phyloP scores from a whole-genome alignment of 2,113 vertebrate genomes.

The Ammospiza nelsoni region DNA sequence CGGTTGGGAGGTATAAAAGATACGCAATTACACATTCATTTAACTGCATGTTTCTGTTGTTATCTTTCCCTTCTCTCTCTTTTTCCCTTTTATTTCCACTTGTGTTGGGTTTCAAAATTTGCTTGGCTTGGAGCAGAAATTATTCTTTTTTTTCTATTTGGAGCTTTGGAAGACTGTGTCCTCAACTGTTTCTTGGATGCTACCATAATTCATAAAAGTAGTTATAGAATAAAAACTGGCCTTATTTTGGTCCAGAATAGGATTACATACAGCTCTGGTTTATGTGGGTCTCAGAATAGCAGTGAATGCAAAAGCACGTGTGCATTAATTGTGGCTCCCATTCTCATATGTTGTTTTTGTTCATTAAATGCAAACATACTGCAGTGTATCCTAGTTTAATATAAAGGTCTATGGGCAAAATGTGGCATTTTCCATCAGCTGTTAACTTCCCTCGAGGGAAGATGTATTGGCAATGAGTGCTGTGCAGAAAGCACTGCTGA shows the following conservation, averaged over 20 bases:
- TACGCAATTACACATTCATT: neutral
- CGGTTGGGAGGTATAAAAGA: neutral
- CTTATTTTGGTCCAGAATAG: neutral
- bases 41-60: neutral
- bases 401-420: slow-evolving; percentile 35
- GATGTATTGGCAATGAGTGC: neutral
- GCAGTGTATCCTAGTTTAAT: neutral
- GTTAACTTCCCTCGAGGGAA: neutral
- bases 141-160: neutral
- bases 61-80: neutral
- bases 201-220: neutral
- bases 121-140: neutral
- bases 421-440: slow-evolving; percentile 6
- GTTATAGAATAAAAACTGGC: neutral
- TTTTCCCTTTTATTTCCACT: neutral
- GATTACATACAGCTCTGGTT: neutral
- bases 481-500: neutral
- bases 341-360: slow-evolving; percentile 47
- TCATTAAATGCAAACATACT: slow-evolving; percentile 48
- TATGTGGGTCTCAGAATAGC: neutral
- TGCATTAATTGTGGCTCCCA: neutral
- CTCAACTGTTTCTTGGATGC: neutral
- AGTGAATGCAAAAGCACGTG: neutral
- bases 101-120: neutral
- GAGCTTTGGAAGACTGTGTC: neutral